A percentile compares a stretch with the other conserved stretches of the same genome.
Conservation (phyloP, 1,140 invertebrate species). For the Drosophila watanabei region DNA sequence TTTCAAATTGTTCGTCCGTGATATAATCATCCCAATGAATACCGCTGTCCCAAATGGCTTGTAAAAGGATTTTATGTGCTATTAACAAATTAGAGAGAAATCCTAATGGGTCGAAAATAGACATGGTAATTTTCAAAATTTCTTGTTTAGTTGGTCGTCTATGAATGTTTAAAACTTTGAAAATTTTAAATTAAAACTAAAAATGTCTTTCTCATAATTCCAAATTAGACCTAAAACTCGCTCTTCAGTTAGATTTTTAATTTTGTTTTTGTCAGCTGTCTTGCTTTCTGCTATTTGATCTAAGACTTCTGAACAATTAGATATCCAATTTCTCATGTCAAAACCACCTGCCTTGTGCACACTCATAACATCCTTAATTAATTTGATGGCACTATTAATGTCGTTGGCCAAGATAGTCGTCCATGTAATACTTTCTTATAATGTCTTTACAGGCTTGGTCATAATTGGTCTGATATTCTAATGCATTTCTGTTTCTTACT, state of each 20-base stretch:
- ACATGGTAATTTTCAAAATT: slow-evolving; percentile 15
- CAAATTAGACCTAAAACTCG: slow-evolving; percentile 27
- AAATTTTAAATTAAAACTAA: slow-evolving; percentile 21
- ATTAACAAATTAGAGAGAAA: slow-evolving; percentile 5
- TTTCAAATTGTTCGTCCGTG: neutral
- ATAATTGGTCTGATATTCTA: no score
- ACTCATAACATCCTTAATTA: slow-evolving; percentile 18
- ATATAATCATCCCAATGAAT: slow-evolving; percentile 20
- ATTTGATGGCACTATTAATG: slow-evolving; percentile 27
- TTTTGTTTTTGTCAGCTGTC: no score
- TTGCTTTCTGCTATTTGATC: no score
- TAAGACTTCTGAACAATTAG: slow-evolving; percentile 25
- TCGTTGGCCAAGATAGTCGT: no score
- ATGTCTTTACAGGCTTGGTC: slow-evolving; percentile 29
- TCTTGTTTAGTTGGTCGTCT: slow-evolving; percentile 35
- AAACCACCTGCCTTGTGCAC: slow-evolving; percentile 26
- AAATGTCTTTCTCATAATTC: slow-evolving; percentile 17
- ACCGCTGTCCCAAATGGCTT: slow-evolving; percentile 28
- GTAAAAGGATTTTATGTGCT: no score
- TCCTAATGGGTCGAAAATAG: neutral
- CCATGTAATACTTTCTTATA: no score
- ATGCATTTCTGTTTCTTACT: no score
- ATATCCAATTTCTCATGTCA: slow-evolving; percentile 39
- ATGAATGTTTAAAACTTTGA: slow-evolving; percentile 10
- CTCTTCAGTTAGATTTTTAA: slow-evolving; percentile 17